A percentile compares a stretch with the other conserved stretches of the same genome.
Evolutionary conservation across 2,113 vertebrate species (phyloP).

Genomic region (Actenoides lindsayi): DNA sequence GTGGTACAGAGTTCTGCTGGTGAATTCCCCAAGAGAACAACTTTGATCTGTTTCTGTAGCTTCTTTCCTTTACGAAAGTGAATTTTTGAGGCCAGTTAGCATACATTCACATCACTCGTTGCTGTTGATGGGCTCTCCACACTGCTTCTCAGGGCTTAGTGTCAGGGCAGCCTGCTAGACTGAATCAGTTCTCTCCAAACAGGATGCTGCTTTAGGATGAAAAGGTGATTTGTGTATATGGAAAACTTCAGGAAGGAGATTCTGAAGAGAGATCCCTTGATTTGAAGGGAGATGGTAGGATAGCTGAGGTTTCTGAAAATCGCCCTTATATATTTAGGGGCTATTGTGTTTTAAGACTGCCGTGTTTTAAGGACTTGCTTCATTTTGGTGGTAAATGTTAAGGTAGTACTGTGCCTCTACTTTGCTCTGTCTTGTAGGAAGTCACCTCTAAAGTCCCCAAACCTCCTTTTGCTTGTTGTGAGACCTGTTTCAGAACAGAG

Average conservation of each 20-base stretch:
- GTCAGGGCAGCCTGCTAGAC: too few relatives aligned
- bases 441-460: neutral
- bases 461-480: neutral
- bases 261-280: neutral
- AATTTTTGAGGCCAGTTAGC: neutral
- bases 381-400: neutral
- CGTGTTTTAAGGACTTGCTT: neutral
- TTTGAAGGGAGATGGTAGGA: neutral
- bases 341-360: too few relatives aligned
- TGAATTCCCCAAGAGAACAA: neutral
- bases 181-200: too few relatives aligned
- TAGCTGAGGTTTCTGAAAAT: neutral
- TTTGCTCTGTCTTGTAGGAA: neutral
- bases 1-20: neutral
- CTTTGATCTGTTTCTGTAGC: neutral
- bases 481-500: neutral
- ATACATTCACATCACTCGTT: neutral
- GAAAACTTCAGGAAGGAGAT: neutral
- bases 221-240: neutral
- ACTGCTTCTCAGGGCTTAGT: neutral
- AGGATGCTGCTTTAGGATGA: neutral
- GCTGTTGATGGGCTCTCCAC: neutral
- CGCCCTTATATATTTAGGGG: neutral
- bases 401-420: neutral
- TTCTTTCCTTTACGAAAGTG: neutral